These are phyloP conservation scores for Metellina segmentata DNA, from an alignment of 2,888 invertebrate species.

Conservation along the genomic window DNA sequence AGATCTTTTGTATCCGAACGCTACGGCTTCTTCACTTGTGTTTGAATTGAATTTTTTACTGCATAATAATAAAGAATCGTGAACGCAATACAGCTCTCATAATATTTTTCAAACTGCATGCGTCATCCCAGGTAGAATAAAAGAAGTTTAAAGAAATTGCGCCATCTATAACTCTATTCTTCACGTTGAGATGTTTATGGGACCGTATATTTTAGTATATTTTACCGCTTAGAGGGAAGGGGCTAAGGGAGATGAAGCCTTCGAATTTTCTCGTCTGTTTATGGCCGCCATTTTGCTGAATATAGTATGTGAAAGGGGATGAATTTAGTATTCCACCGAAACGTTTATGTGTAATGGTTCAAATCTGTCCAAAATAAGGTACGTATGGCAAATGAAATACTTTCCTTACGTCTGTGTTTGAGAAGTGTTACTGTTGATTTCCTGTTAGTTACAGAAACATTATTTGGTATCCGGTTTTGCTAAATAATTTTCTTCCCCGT, in stretches of 20 bases:
- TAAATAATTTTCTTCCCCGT: too few relatives aligned
- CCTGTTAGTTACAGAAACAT: too few relatives aligned
- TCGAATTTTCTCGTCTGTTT: background rate
- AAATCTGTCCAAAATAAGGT: background rate
- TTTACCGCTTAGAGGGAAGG: background rate
- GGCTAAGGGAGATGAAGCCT: background rate
- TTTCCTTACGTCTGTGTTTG: background rate
- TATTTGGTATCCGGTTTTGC: too few relatives aligned
- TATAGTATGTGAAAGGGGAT: background rate
- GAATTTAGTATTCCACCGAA: background rate
- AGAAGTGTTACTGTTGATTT: too few relatives aligned
- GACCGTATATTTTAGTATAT: background rate
- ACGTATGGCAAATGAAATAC: background rate
- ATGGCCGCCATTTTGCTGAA: background rate
- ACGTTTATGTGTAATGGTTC: background rate
- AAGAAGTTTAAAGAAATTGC: constrained; percentile 3
- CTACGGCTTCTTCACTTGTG: constrained; percentile 7
- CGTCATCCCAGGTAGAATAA: background rate
- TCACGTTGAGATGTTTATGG: background rate
- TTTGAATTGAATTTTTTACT: constrained; percentile 16
- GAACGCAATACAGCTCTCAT: background rate
- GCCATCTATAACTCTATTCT: background rate
- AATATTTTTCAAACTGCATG: constrained; percentile 8
- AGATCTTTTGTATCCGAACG: background rate
- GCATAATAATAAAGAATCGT: constrained; percentile 15